Evolutionary conservation across 2,113 vertebrate genomes (phyloP), one percentile per base, ranked within the genome.

Genomic region (Synodontis membranacea): DNA sequence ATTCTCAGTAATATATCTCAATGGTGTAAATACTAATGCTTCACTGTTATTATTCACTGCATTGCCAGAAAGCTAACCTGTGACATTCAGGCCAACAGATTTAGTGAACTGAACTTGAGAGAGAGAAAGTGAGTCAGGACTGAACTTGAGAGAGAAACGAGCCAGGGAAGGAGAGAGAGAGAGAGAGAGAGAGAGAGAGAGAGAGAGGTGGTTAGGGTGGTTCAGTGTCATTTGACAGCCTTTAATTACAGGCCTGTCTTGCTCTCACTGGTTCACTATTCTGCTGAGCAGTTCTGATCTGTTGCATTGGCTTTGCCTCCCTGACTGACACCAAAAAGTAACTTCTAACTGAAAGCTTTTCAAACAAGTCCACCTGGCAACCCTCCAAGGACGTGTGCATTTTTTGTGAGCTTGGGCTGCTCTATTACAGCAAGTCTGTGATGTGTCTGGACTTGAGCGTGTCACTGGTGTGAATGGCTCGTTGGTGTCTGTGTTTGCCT

Each of bases 381-480:
- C 86, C 85, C 0, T 94, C 96, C 95, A 96, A 94, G 82, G 92
- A 95, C 93, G 92, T 93, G 93, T 93, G 93, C 93, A 94, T 94
- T 95, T 95, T 95, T 90, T 15, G 92, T 96, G 95, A 95, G 95
- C 93, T 90, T 83, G 37, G 89, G 92, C 93, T 95, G 92, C 93
- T 95, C 93, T 94, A 95, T 94, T 95, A 95, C 94, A 94, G 95
- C 93, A 86, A 89, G 95, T 94, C 94, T 95, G 93, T 93, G 92
- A 84, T 93, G 95, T 92, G 88, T 75, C 78, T 83, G 58, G 82
- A 87, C 75, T 80, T 85, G 82, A 83, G 74, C 70, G 50, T 92
- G 93, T 94, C 91, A 93, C 78, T 75, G 79, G 48, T 86, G 83
- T 86, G 74, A 84, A 80, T 84, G 72, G n/a, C 76, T 56, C 76